Evolutionary conservation across 2,113 vertebrate genomes (phyloP).

Genomic region (Daboia siamensis): DNA sequence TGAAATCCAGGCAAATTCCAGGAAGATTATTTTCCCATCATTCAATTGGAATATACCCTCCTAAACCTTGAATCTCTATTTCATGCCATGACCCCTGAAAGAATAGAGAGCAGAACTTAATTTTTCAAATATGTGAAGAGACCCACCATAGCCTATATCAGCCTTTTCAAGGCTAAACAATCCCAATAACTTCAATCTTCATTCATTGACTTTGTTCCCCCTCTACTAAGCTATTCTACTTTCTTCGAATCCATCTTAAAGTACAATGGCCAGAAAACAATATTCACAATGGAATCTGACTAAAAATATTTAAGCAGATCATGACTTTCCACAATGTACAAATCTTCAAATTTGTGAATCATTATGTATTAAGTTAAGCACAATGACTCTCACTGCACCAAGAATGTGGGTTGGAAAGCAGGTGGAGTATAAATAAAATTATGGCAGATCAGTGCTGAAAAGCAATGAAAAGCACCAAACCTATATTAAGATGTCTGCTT

Average conservation of each 20-base stretch:
- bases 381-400: background rate
- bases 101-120: background rate
- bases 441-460: background rate
- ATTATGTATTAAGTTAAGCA: background rate
- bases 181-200: background rate
- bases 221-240: background rate
- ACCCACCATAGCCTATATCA: background rate
- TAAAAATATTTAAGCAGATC: background rate
- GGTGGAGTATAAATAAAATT: background rate
- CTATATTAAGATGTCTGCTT: background rate
- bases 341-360: background rate
- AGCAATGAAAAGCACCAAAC: background rate
- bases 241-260: background rate
- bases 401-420: background rate
- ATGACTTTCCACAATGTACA: background rate
- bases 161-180: background rate
- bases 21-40: background rate
- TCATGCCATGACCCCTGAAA: background rate
- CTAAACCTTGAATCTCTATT: background rate
- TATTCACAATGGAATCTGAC: background rate
- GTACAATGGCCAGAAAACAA: background rate
- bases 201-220: background rate
- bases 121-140: background rate
- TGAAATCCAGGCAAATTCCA: background rate
- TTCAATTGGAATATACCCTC: background rate